Evolutionary conservation across 2,888 invertebrate species (phyloP).

Genomic region (Apamea monoglypha): DNA sequence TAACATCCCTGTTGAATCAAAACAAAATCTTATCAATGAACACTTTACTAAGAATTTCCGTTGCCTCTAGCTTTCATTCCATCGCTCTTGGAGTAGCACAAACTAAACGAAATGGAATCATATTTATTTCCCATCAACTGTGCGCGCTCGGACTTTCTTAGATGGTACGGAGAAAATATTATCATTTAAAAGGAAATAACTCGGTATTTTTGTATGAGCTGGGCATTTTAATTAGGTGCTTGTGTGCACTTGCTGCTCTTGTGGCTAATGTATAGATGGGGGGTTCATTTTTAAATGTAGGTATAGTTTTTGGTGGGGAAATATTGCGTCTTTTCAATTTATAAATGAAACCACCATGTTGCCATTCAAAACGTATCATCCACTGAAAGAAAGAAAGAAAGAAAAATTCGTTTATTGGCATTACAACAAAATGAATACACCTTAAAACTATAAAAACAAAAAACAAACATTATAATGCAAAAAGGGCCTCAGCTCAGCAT

Average conservation of each 20-base stretch:
- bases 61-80: slow-evolving; percentile 21
- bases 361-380: neutral
- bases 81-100: slow-evolving; percentile 23
- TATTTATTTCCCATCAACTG: slow-evolving; percentile 63
- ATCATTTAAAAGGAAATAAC: slow-evolving; percentile 47
- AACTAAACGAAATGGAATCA: slow-evolving; percentile 64
- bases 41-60: slow-evolving; percentile 16
- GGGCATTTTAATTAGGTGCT: slow-evolving; percentile 43
- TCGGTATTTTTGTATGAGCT: slow-evolving; percentile 36
- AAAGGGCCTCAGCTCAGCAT: too few relatives aligned
- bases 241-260: slow-evolving; percentile 1
- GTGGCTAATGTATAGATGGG: neutral
- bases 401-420: too few relatives aligned
- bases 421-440: too few relatives aligned
- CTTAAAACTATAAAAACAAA: too few relatives aligned
- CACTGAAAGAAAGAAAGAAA: too few relatives aligned
- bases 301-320: too few relatives aligned
- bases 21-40: slow-evolving; percentile 30
- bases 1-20: neutral
- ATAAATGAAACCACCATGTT: neutral
- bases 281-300: neutral
- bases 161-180: slow-evolving; percentile 34
- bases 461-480: too few relatives aligned
- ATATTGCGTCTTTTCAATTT: too few relatives aligned
- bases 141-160: slow-evolving; percentile 37